Percentiles rank a stretch among this genome's conserved stretches.
Evolutionary conservation across 2,113 vertebrate species (phyloP).

Genomic region (Indicator maculatus): DNA sequence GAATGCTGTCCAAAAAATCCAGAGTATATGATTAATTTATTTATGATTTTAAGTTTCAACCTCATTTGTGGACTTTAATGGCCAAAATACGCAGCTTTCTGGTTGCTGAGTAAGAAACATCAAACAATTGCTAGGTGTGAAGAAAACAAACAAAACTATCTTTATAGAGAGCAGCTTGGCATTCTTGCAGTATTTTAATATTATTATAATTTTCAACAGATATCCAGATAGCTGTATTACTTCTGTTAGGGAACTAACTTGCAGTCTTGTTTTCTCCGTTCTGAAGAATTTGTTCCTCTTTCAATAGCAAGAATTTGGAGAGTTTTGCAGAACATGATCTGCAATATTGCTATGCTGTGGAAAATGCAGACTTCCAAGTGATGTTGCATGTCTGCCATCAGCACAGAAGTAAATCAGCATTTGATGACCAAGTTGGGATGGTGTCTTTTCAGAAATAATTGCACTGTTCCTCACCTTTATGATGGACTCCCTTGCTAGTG

Average conservation of each 20-base stretch:
- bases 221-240: neutral
- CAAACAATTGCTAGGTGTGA: neutral
- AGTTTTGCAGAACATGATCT: slow-evolving; percentile 5
- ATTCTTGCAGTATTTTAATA: neutral
- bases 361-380: slow-evolving; percentile 68
- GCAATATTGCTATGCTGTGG: slow-evolving; percentile 6
- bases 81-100: neutral
- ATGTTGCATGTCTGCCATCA: slow-evolving; percentile 78
- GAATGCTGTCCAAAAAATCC: neutral
- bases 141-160: neutral
- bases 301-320: neutral
- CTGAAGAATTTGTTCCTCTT: neutral
- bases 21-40: neutral
- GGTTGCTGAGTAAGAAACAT: neutral
- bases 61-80: neutral
- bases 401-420: slow-evolving; percentile 77
- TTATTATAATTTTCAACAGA: neutral
- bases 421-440: slow-evolving; percentile 63
- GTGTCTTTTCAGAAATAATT: slow-evolving; percentile 71
- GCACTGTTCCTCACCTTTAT: slow-evolving; percentile 72
- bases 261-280: neutral
- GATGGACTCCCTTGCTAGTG: slow-evolving; percentile 42
- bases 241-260: neutral
- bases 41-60: neutral
- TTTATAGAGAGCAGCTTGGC: neutral